Conservation (phyloP, 2,113 vertebrate species). For the Lota lota region DNA sequence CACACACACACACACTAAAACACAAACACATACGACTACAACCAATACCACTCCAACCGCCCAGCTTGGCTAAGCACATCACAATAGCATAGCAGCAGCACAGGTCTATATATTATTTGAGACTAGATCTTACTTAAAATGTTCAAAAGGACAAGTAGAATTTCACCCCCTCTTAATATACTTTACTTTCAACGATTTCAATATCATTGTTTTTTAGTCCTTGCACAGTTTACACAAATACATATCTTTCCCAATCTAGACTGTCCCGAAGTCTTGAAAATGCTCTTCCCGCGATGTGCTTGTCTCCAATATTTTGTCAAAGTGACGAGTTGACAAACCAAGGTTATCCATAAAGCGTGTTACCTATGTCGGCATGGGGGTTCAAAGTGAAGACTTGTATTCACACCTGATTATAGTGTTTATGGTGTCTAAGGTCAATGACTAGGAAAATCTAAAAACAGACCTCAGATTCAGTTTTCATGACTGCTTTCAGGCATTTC, state of each 20-base stretch:
- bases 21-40: neutral
- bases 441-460: too few relatives aligned
- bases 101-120: slow-evolving; percentile 8
- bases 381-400: too few relatives aligned
- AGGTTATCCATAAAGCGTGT: too few relatives aligned
- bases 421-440: too few relatives aligned
- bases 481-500: too few relatives aligned
- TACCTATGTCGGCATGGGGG: too few relatives aligned
- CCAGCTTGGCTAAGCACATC: slow-evolving; percentile 11
- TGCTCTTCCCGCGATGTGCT: too few relatives aligned
- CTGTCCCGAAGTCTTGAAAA: neutral
- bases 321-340: neutral
- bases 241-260: neutral
- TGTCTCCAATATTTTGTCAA: too few relatives aligned
- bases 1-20: neutral
- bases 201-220: slow-evolving; percentile 21
- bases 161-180: neutral
- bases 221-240: slow-evolving; percentile 14
- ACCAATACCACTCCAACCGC: neutral
- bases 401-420: too few relatives aligned
- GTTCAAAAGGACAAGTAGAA: neutral
- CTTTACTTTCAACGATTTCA: slow-evolving; percentile 11
- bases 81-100: slow-evolving; percentile 21
- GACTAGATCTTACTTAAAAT: neutral
- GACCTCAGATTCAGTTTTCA: too few relatives aligned